A percentile compares a stretch with the other conserved stretches of the same genome.
Evolutionary conservation across 2,797 vertebrate species (phyloP).

Genomic region (Emydoidea blandingii): DNA sequence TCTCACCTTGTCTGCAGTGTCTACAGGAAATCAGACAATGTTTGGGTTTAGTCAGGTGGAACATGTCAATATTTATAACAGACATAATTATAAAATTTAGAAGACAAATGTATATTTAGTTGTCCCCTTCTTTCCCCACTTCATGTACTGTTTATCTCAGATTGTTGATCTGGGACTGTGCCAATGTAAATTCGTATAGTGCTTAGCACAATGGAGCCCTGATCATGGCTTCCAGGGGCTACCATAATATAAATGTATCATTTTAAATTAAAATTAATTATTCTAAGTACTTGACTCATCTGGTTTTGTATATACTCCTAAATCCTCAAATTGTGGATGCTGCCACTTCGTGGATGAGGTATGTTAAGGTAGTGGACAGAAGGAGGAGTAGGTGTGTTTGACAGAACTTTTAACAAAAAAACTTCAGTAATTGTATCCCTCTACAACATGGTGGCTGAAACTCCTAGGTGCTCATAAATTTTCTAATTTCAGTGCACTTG

Average conservation of each 20-base stretch:
- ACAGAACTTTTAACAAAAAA: background rate
- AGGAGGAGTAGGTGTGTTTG: background rate
- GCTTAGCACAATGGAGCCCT: background rate
- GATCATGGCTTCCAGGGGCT: background rate
- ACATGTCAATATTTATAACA: background rate
- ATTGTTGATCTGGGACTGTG: background rate
- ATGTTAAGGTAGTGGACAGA: fast-evolving
- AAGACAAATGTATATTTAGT: background rate
- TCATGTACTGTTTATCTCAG: background rate
- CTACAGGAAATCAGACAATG: background rate
- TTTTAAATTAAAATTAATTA: background rate
- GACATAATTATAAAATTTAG: background rate
- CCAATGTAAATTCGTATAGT: background rate
- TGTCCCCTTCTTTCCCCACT: background rate
- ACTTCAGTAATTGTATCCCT: background rate
- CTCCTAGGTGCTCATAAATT: background rate
- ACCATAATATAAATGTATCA: background rate
- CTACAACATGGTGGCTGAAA: background rate
- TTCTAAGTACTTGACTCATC: background rate
- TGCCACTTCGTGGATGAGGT: background rate
- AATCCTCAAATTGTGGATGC: background rate
- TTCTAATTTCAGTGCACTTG: background rate
- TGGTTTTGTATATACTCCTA: background rate
- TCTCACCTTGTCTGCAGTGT: background rate
- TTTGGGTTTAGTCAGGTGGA: background rate